These are phyloP conservation scores for Scaptodrosophila latifasciaeformis DNA, from an alignment of 2,888 invertebrate species.

Conservation along the genomic window DNA sequence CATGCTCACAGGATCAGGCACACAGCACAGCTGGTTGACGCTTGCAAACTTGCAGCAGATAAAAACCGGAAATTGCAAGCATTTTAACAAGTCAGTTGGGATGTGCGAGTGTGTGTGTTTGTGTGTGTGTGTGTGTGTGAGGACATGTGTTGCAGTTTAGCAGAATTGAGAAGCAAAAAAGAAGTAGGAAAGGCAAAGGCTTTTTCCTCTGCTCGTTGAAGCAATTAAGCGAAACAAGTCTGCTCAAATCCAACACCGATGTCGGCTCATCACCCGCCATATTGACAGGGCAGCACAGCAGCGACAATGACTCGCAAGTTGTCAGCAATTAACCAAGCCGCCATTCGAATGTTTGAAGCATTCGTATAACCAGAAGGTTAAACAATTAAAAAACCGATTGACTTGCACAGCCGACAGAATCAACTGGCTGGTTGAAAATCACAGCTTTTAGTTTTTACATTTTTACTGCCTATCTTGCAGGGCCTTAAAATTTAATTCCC, in stretches of 20 bases:
- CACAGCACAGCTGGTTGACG: too few relatives aligned
- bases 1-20: too few relatives aligned
- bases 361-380: constrained; percentile 35
- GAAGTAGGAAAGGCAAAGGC: not conserved
- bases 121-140: too few relatives aligned
- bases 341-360: constrained; percentile 25
- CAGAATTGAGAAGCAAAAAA: not conserved
- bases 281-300: too few relatives aligned
- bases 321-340: constrained; percentile 50
- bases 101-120: too few relatives aligned
- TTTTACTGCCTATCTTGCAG: constrained; percentile 37
- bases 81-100: constrained; percentile 2
- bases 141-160: constrained; percentile 19
- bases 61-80: constrained; percentile 32
- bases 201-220: too few relatives aligned
- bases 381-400: constrained; percentile 31
- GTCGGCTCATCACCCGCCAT: too few relatives aligned
- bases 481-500: too few relatives aligned
- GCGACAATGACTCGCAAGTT: constrained; percentile 16
- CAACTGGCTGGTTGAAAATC: not conserved
- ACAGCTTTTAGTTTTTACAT: not conserved
- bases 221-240: too few relatives aligned
- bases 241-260: too few relatives aligned
- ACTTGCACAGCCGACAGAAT: not conserved
- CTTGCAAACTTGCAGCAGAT: constrained; percentile 20